Evolutionary conservation across 1,140 invertebrate species (phyloP), one percentile per base, ranked within the genome.

Genomic region (Muscidifurax raptorellus): DNA sequence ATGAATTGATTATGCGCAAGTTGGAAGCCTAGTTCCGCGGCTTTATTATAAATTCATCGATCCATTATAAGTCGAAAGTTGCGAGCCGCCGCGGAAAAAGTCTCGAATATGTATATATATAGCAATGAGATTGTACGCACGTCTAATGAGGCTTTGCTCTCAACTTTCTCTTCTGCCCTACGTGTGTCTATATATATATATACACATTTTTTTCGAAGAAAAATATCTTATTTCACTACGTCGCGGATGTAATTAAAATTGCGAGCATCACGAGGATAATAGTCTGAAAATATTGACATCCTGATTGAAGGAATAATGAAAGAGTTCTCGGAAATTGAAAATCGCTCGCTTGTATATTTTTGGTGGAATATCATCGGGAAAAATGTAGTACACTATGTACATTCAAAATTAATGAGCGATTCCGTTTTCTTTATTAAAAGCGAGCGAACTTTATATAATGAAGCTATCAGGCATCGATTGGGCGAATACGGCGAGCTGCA

Each of bases 1-100:
- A 82, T 75, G 71, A 75, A 82, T 82, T 82, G 71, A 82, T 82
- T 82, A 75, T 72, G 69, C 40, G n/a, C 30, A 22, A 15, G 30
- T n/a, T 71, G 3, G 30, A 40, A 0, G 7, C 28, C n/a, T 44
- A 32, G 66, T 44, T 71, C 71, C 44, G 32, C 32, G 28, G 25
- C 78, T 80, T 71, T 47, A 28, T 28, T 44, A 80, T 44, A 2
- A 80, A 80, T 80, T 30, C 32, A 69, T 71, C 40, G 78, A 44
- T 71, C 78, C 66, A 71, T 80, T 80, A n/a, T n/a, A 79, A 36
- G 18, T 67, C 22, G 25, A 47, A 71, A 80, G 25, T 69, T 69
- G 18, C 71, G 66, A 18, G 6, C 0, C 27, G 36, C 36, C 36
- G 36, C 36, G 36, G 66, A 69, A 69, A 69, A 69, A 69, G 66